Conservation (phyloP, 2,888 invertebrate genomes). For the Bombyx huttoni region DNA sequence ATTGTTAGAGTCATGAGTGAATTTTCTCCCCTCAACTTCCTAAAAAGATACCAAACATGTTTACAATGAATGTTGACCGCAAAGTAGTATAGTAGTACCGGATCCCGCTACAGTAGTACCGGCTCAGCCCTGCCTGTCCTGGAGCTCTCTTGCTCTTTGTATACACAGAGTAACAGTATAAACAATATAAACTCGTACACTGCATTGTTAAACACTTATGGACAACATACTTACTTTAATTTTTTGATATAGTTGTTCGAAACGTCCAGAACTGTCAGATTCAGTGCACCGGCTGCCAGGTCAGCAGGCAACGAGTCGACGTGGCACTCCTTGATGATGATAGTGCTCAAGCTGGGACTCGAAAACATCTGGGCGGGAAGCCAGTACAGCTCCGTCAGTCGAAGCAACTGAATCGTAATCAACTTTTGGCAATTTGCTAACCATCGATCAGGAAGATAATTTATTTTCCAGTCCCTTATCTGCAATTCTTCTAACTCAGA, state of each 20-base stretch:
- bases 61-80: too few relatives aligned
- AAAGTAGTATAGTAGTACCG: too few relatives aligned
- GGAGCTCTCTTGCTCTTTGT: too few relatives aligned
- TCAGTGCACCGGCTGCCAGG: background rate
- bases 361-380: background rate
- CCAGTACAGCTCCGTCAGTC: background rate
- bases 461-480: background rate
- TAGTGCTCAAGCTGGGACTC: background rate
- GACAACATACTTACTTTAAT: background rate
- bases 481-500: background rate
- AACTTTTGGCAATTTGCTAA: background rate
- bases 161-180: too few relatives aligned
- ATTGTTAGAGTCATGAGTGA: too few relatives aligned
- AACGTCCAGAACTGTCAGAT: background rate
- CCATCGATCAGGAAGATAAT: background rate
- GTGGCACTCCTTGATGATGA: background rate
- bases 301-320: background rate
- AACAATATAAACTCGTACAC: too few relatives aligned
- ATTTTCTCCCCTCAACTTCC: too few relatives aligned
- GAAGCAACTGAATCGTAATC: background rate
- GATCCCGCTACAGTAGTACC: too few relatives aligned
- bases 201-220: background rate
- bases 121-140: too few relatives aligned
- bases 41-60: too few relatives aligned
- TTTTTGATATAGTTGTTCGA: background rate